Conservation (phyloP, 1,140 invertebrate species). For the Euglossa dilemma region DNA sequence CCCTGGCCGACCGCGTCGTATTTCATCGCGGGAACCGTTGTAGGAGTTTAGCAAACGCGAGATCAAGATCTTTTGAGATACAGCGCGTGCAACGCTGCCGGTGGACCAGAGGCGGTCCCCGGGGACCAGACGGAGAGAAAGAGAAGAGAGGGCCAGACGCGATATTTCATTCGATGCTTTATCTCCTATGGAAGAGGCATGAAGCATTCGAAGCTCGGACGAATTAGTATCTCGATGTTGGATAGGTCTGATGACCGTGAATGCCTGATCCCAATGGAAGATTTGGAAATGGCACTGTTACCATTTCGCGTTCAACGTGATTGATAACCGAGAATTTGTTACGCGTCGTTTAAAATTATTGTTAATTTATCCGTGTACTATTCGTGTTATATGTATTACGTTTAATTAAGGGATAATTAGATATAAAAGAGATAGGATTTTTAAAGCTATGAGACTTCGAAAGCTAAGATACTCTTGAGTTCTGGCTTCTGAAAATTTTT, state of each 20-base stretch:
- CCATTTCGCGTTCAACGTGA: too few relatives aligned
- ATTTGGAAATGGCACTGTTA: not conserved
- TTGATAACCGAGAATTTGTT: too few relatives aligned
- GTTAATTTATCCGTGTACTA: too few relatives aligned
- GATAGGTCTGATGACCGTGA: not conserved
- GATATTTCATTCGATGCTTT: conserved; percentile 12
- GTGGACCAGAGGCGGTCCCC: not conserved
- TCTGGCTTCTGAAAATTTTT: too few relatives aligned
- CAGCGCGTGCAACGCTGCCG: not conserved
- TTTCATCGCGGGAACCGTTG: conserved; percentile 42
- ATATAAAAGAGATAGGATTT: too few relatives aligned
- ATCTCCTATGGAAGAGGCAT: not conserved
- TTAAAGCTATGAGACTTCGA: too few relatives aligned
- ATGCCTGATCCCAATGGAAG: fast-evolving
- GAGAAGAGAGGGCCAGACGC: not conserved
- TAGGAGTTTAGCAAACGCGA: conserved; percentile 40
- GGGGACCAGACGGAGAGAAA: not conserved
- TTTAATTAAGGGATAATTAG: too few relatives aligned
- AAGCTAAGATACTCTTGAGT: too few relatives aligned
- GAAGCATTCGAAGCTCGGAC: not conserved
- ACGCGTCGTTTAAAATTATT: too few relatives aligned
- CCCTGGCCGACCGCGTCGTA: conserved; percentile 38
- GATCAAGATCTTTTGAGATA: conserved; percentile 36
- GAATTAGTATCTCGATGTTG: not conserved
- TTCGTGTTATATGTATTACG: too few relatives aligned